Percentiles rank a stretch among this genome's conserved stretches.
Conservation (phyloP, 2,797 vertebrate species). For the Tiaroga cobitis region DNA sequence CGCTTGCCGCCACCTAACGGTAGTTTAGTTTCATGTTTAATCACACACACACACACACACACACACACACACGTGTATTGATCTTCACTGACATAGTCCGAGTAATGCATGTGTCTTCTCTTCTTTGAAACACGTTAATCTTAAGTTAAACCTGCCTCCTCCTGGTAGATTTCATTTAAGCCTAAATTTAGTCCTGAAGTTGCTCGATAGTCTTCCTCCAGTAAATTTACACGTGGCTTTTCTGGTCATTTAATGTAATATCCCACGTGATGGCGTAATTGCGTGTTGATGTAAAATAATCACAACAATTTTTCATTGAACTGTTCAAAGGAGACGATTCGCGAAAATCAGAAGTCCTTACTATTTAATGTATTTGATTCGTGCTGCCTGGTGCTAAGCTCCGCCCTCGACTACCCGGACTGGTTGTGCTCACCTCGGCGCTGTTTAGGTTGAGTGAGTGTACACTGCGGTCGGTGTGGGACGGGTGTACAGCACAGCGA, state of each 20-base stretch:
- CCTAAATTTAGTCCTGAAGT: too few relatives aligned
- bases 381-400: conserved; percentile 65
- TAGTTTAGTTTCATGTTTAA: too few relatives aligned
- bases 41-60: too few relatives aligned
- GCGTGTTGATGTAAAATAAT: neutral
- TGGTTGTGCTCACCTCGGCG: conserved; percentile 60
- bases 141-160: too few relatives aligned
- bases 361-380: conserved; percentile 66
- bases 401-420: conserved; percentile 74
- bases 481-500: neutral
- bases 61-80: too few relatives aligned
- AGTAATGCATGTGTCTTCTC: too few relatives aligned
- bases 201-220: too few relatives aligned
- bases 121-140: too few relatives aligned
- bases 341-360: neutral
- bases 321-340: neutral
- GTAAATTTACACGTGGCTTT: too few relatives aligned
- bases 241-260: neutral
- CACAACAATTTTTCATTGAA: neutral
- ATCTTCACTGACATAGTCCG: too few relatives aligned
- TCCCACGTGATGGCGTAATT: neutral
- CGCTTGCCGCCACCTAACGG: too few relatives aligned
- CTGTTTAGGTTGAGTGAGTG: conserved; percentile 62
- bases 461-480: conserved; percentile 28
- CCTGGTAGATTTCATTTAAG: too few relatives aligned